These are phyloP conservation scores for Ciona savignyi DNA, from an alignment of 23 tunicate species.

Conservation along the genomic window DNA sequence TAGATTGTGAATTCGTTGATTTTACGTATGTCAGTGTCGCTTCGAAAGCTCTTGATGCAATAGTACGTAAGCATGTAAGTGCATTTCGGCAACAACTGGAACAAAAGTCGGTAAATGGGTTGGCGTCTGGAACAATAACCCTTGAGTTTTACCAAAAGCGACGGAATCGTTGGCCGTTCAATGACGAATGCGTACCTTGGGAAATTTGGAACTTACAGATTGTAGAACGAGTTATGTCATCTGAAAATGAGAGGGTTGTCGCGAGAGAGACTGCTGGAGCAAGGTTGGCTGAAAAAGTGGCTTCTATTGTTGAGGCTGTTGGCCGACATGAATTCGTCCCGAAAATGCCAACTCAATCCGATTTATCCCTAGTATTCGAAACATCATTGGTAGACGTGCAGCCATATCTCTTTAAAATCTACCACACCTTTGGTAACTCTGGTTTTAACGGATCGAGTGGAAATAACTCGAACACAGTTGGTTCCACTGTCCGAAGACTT, in stretches of 20 bases:
- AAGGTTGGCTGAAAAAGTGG: constrained; percentile 38
- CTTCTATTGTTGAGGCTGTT: constrained; percentile 64
- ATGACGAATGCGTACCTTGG: constrained; percentile 75
- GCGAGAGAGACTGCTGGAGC: constrained; percentile 33
- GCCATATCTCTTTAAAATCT: constrained; percentile 69
- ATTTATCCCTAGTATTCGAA: constrained; percentile 64
- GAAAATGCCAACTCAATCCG: constrained; percentile 57
- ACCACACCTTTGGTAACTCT: constrained; percentile 26
- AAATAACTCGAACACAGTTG: constrained; percentile 25
- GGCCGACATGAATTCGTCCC: constrained; percentile 69
- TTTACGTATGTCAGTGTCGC: constrained; percentile 72
- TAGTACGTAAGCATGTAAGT: constrained; percentile 31
- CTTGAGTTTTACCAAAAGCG: constrained; percentile 80
- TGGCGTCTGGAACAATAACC: constrained; percentile 55
- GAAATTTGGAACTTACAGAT: constrained; percentile 78
- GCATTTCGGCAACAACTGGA: constrained; percentile 47
- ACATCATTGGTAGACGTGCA: constrained; percentile 61
- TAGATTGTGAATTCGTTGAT: constrained; percentile 64
- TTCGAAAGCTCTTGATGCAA: constrained; percentile 22
- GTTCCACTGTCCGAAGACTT: constrained; percentile 56
- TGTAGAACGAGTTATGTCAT: constrained; percentile 28
- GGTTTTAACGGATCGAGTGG: constrained; percentile 4
- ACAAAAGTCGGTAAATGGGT: constrained; percentile 15
- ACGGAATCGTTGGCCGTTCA: constrained; percentile 39
- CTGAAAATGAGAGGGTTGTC: constrained; percentile 28